Evolutionary conservation across 2,113 vertebrate genomes (phyloP), one percentile per base, ranked within the genome.

Genomic region (Nesospiza acunhae): DNA sequence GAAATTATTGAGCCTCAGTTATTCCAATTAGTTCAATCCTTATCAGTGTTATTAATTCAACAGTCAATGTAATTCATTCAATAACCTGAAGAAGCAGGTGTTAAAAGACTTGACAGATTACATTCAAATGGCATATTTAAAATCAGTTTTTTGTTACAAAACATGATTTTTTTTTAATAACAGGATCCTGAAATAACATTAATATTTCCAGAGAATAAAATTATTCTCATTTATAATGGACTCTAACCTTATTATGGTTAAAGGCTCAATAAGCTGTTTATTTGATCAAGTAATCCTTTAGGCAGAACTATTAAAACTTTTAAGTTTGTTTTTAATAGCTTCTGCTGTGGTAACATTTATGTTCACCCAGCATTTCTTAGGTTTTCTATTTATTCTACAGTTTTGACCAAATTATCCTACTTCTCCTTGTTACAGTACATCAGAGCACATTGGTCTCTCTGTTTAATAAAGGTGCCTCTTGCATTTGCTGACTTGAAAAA

Each of bases 211-310:
- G 46, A 66, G 35, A 83, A 89, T 33, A 52, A 87, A 84, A 73
- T 68, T 3, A 82, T 76, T 90, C 19, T 68, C 62, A 47, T 72
- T 95, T 75, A 70, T 77, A 87, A 56, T 27, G 18, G 39, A 70
- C 53, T 90, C 10, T 33, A 53, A 41, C 20, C 81, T 87, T 46
- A 64, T 44, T 83, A 31, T 66, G 15, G 16, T 86, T 94, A 53
- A n/a, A 90, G 47, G 49, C 49, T 85, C 80, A 79, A 50, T 69
- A 90, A 84, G 37, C 12, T 81, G 35, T 75, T 93, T 83, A 89
- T 92, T 95, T 96, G 80, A 93, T 92, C 46, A 92, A 92, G 74
- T 47, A 93, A 75, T 87, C 60, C 91, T 96, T 91, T 79, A 80
- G 83, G 77, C 77, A 91, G 63, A 59, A 27, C 11, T 46, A 64